Conservation (phyloP, 1,140 invertebrate species). For the Ostrea denselamellosa region DNA sequence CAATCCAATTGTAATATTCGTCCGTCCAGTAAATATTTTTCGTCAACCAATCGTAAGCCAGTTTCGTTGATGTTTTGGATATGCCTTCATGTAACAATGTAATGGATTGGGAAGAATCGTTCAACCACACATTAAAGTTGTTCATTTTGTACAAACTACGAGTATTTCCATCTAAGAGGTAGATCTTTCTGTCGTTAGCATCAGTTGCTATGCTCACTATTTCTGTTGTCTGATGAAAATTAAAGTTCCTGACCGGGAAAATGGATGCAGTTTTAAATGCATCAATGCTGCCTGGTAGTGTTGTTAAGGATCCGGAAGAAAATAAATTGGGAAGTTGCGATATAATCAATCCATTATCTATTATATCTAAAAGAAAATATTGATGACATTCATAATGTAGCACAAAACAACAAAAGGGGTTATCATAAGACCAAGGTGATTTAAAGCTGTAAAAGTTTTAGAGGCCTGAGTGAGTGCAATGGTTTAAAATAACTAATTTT, state of each 20-base stretch:
- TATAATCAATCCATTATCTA: slow-evolving; percentile 41
- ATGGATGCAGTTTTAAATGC: slow-evolving; percentile 84
- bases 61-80: slow-evolving; percentile 26
- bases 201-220: slow-evolving; percentile 37
- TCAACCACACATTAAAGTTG: slow-evolving; percentile 49
- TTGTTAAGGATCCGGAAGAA: slow-evolving; percentile 40
- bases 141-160: slow-evolving; percentile 47
- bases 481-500: no score
- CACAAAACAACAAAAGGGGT: no score
- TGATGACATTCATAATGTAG: no score
- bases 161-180: slow-evolving; percentile 42
- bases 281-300: slow-evolving; percentile 38
- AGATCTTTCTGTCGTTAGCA: slow-evolving; percentile 27
- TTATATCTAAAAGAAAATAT: slow-evolving; percentile 1
- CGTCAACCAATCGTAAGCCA: slow-evolving; percentile 48
- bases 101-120: slow-evolving; percentile 39
- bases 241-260: slow-evolving; percentile 71
- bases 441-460: no score
- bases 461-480: no score
- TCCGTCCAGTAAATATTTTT: slow-evolving; percentile 52
- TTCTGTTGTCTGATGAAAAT: slow-evolving; percentile 44
- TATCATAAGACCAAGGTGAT: no score
- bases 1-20: slow-evolving; percentile 48
- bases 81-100: slow-evolving; percentile 43
- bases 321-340: slow-evolving; percentile 45